Base-by-base conservation (phyloP, 2,797 vertebrate species). In the Yasuhikotakia modesta region DNA sequence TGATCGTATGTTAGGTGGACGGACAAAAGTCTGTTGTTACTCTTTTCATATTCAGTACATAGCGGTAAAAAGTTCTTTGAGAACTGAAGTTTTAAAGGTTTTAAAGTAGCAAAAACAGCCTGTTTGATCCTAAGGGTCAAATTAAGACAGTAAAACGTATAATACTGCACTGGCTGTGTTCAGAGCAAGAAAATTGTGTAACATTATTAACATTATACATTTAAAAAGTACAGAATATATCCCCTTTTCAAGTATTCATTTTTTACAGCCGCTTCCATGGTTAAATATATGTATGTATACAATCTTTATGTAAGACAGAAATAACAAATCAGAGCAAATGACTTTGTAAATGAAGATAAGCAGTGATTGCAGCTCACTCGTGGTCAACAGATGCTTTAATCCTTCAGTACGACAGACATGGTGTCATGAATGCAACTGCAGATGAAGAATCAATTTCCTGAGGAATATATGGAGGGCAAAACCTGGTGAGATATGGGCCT, bases 381-480 rank as follows among this genome's bases (percentile, higher is more conserved):
- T 77, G 76, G 52, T 32, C 55, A 68, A 79, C 57, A 73, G 72
- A 77, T 65, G 55, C 70, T 61, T 73, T 79, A 76, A 73, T 75
- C 39, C 79, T 73, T 55, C 53, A 79, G 72, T 75, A 73, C 50
- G 60, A 67, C 63, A 70, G 58, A 46, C 21, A 22, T 22, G 24
- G 30, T 63, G 68, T 30, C 17, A 69, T 13, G 19, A 71, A 61
- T 32, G 50, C 30, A 19, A 75, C 24, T 75, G 46, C 39, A 67
- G 69, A 53, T 46, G 57, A 48, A 71, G 80, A 82, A 76, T 63
- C 73, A 52, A 81, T 82, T 73, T 81, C 69, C 30, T 71, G 7
- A 66, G 77, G 76, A 74, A 52, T 64, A 60, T 76, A 35, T 76
- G 66, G 68, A 64, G 66, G 55, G 58, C 53, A 71, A 82, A 73